Evolutionary conservation across 1,140 invertebrate genomes (phyloP).

Genomic region (Psilanteris sp.): DNA sequence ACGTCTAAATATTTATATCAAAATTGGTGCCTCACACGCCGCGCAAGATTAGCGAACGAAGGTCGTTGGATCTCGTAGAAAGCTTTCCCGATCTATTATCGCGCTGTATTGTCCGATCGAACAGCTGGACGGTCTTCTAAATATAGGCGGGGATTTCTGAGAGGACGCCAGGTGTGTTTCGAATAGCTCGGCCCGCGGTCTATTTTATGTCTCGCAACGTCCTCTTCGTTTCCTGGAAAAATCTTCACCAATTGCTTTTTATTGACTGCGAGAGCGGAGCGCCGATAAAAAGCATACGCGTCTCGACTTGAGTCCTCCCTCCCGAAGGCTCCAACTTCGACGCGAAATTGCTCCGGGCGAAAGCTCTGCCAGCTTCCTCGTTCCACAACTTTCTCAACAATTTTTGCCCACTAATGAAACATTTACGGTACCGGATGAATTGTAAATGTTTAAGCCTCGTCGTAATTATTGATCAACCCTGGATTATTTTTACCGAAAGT

Average conservation of each 20-base stretch:
- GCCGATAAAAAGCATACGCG: conserved; percentile 17
- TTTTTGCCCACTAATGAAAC: conserved; percentile 10
- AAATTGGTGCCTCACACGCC: too few relatives aligned
- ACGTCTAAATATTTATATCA: too few relatives aligned
- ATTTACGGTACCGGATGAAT: conserved; percentile 11
- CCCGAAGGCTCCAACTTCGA: not conserved
- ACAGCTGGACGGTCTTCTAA: conserved; percentile 57
- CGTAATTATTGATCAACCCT: conserved; percentile 18
- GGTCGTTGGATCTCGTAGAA: conserved; percentile 34
- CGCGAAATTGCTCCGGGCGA: too few relatives aligned
- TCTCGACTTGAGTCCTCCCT: not conserved
- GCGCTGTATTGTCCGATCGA: conserved; percentile 54
- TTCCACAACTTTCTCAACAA: too few relatives aligned
- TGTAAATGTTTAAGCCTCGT: conserved; percentile 3
- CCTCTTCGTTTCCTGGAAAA: conserved; percentile 43
- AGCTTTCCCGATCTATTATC: conserved; percentile 54
- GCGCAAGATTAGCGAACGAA: too few relatives aligned
- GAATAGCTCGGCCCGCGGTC: conserved; percentile 44
- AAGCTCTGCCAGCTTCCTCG: too few relatives aligned
- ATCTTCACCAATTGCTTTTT: conserved; percentile 31
- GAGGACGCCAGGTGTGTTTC: conserved; percentile 62
- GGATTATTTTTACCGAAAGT: conserved; percentile 5
- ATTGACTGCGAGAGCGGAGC: conserved; percentile 21
- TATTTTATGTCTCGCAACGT: conserved; percentile 45
- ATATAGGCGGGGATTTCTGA: conserved; percentile 61